These are phyloP conservation scores for Dioctria rufipes DNA, from an alignment of 2,888 invertebrate species.

Conservation along the genomic window DNA sequence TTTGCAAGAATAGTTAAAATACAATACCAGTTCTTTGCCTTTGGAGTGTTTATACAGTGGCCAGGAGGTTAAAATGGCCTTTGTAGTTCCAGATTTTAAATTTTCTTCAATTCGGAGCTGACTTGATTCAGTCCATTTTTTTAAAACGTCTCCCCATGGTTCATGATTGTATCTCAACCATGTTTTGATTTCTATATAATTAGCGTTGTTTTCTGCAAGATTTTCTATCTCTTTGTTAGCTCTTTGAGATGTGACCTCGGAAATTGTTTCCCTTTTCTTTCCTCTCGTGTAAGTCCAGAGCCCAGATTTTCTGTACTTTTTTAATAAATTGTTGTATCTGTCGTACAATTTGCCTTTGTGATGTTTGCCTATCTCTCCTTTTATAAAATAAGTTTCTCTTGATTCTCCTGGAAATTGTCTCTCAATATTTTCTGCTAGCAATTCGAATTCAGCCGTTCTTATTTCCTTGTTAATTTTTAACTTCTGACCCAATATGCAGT, in stretches of 20 bases:
- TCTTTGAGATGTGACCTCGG: neutral
- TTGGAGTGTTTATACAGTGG: neutral
- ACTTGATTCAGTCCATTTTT: neutral
- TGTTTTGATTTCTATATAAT: neutral
- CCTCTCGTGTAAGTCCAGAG: neutral
- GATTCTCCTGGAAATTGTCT: neutral
- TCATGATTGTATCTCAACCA: neutral
- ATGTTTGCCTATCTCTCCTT: no score
- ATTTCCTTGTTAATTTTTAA: conserved; percentile 1
- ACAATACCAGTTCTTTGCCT: neutral
- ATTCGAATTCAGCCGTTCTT: neutral
- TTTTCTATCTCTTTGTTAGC: neutral
- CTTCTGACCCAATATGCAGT: neutral
- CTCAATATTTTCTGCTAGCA: neutral
- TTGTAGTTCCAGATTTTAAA: neutral
- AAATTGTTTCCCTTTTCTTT: neutral
- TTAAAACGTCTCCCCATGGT: neutral
- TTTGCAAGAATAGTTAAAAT: neutral
- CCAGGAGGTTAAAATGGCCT: neutral
- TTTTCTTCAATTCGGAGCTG: neutral
- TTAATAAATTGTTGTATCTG: no score
- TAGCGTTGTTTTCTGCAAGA: neutral
- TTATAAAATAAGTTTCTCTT: neutral
- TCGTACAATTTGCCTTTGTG: no score
- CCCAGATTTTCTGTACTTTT: neutral